Evolutionary conservation across 2,888 invertebrate species (phyloP).

Genomic region (Resseliella maxima): DNA sequence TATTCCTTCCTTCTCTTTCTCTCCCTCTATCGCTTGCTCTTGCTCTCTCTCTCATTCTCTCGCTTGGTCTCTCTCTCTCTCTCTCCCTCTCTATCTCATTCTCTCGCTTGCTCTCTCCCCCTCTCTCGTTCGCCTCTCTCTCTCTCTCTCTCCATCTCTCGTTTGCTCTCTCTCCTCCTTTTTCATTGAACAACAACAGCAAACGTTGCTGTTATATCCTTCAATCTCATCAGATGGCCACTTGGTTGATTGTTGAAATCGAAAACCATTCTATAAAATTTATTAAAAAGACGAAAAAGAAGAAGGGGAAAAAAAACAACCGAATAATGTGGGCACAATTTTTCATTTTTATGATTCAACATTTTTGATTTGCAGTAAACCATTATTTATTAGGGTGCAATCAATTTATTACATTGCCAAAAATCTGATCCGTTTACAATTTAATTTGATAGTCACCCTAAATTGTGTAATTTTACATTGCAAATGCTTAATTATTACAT

Average conservation of each 20-base stretch:
- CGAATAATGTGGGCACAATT: conserved; percentile 2
- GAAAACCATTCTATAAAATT: conserved; percentile 3
- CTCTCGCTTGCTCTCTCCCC: too few relatives aligned
- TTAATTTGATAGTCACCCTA: neutral
- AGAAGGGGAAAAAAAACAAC: too few relatives aligned
- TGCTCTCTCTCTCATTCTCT: too few relatives aligned
- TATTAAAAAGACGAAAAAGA: neutral
- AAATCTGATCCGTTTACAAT: neutral
- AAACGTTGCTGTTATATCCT: neutral
- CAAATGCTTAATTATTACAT: neutral
- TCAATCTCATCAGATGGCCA: neutral
- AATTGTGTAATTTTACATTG: neutral
- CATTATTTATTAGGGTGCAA: conserved; percentile 13
- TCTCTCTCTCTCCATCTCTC: too few relatives aligned
- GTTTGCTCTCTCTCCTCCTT: too few relatives aligned
- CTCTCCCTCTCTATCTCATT: too few relatives aligned
- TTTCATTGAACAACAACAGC: too few relatives aligned
- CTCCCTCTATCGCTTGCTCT: too few relatives aligned
- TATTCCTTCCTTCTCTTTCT: neutral
- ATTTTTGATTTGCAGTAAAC: conserved; percentile 11
- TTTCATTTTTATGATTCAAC: neutral
- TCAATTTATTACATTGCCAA: neutral
- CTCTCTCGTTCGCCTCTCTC: too few relatives aligned
- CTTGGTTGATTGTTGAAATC: neutral
- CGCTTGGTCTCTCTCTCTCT: too few relatives aligned